Base-by-base conservation (phyloP, 1,140 invertebrate species). In the Penaeus vannamei region DNA sequence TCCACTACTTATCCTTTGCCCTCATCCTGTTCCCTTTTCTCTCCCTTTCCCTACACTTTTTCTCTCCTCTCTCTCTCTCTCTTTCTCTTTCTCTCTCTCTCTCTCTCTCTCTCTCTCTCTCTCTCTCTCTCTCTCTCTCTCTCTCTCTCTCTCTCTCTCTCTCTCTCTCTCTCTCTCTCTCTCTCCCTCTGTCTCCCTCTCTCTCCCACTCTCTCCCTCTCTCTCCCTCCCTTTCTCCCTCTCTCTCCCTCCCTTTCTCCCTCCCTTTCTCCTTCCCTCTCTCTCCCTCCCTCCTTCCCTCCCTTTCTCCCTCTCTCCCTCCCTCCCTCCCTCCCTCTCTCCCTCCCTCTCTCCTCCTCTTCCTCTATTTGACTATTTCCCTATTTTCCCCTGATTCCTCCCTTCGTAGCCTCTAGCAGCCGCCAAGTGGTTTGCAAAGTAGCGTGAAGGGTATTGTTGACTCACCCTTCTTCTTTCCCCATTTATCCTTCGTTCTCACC, bases 211-310 rank as follows among this genome's bases (percentile, higher is more conserved):
- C 10, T 10, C 42, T 46, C 10, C 14, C 53, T 53, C 53, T 53
- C n/a, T n/a, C n/a, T n/a, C n/a, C n/a, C 64, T 69, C 64, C 29
- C 64, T 69, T 26, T 69, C 64, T 69, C 64, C 29, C 29, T 26
- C 29, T 26, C 29, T 26, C 29, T 29, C 29, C 3, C 3, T 29
- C 29, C 66, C 29, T 2, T 5, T 29, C 29, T 29, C 29, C 66
- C 36, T 17, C 26, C 20, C 36, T 36, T 26, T 36, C 36, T 36
- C 26, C n/a, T n/a, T 20, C 2, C 23, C 60, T 84, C 60, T 62
- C 82, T 84, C 60, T 62, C 60, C 81, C 61, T 60, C 61, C 81
- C 61, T 60, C 61, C 59, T 64, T 29, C n/a, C 59, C 61, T 60
- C 32, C 81, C 32, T 23, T 29, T 29, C 32, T 46, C 59, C 81